Base-by-base conservation (phyloP, 2,113 vertebrate genomes). In the Notiomystis cincta region DNA sequence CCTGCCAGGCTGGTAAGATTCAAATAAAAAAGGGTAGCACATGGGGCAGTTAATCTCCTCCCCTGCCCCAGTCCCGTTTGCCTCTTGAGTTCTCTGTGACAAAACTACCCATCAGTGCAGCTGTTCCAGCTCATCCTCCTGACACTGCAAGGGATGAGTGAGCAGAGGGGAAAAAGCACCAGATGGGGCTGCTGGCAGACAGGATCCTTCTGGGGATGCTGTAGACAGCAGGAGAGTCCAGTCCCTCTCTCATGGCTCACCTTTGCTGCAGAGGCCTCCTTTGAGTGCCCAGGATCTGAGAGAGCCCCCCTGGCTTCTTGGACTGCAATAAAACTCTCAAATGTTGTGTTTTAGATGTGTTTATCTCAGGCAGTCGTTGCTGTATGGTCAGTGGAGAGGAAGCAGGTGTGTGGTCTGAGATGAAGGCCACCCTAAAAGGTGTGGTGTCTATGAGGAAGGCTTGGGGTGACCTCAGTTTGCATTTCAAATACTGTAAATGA, bases 331-430 rank as follows among this genome's bases (percentile, higher is more conserved):
- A n/a, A 77, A 48, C 37, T 70, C 7, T 31, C 13, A 53, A 61
- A 30, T 0, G 1, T n/a, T n/a, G n/a, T n/a, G n/a, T n/a, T n/a
- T n/a, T 23, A 61, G 24, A 20, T 40, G 45, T 76, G 18, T 66
- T 45, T 10, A 0, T 73, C 65, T 75, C 27, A 62, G 73, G 6
- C 23, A 75, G 54, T n/a, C 0, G 0, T 42, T 35, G 50, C 21
- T 44, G 75, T 35, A 4, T 87, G 44, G 30, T 42, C 33, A 7
- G 13, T 50, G 30, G 48, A 51, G 61, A 56, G 44, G 48, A 82
- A 45, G 15, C 14, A 4, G 10, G 11, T 42, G 22, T 54, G 65
- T 13, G 35, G 27, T 64, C 35, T 66, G 35, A 79, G 75, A 35
- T 54, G 16, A 27, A 62, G 62, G 31, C 6, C 38, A 47, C 13